Evolutionary conservation across 2,888 invertebrate genomes (phyloP), one percentile per base, ranked within the genome.

Genomic region (Lobophora halterata): DNA sequence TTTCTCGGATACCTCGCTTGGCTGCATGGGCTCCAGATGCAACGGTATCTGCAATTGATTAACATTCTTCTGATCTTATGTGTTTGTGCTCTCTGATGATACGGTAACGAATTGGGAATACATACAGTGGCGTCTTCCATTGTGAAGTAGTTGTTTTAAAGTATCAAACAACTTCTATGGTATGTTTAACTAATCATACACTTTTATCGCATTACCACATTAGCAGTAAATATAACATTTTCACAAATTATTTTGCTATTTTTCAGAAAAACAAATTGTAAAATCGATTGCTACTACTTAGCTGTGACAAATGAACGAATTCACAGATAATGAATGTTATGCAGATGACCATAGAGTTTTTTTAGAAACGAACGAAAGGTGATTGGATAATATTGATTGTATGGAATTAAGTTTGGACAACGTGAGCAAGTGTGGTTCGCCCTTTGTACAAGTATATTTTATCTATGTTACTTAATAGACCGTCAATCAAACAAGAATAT

Each of bases 1-100:
- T 60, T 91, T 91, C 38, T 94, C 92, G 46, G 92, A 92, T 1
- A 89, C 69, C 41, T 89, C 86, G 40, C 61, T 81, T 10, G 80
- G 81, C 49, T 86, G 88, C 38, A 90, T 75, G 3, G 90, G 90
- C 59, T 90, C 90, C 58, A 90, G 66, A 48, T 88, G 80, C 42
- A 90, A 69, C 35, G 90, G 90, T 34, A 86, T 61, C 82, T 89
- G 44, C 3, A 68, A 65, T 37, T 38, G 4, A 34, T 5, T 11
- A 8, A 9, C 16, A 12, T 12, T 28, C 3, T 4, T 11, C 11
- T 14, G 3, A 5, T 7, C 5, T 13, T 5, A 5, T 14, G 8
- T 25, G 12, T 14, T 25, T 8, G 25, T 7, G 13, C 25, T 14
- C 7, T 12, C 5, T 8, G 4, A 6, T 3, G 14, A 2, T 28